A percentile compares a stretch with the other conserved stretches of the same genome.
phyloP scores from a whole-genome alignment of 2,888 invertebrate species.

The Atethmia centrago region DNA sequence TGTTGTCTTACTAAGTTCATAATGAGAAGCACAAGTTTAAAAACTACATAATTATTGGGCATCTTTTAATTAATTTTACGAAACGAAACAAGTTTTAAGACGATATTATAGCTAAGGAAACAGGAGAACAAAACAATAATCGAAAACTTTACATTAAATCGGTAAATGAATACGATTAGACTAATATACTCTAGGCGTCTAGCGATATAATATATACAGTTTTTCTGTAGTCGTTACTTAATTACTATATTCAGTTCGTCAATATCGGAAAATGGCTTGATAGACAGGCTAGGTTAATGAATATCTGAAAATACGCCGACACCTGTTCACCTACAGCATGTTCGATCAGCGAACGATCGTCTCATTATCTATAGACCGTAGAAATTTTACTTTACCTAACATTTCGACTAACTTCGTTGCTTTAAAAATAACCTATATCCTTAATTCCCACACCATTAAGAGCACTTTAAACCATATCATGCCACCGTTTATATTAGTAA shows the following conservation, averaged over 20 bases:
- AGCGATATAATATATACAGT: background rate
- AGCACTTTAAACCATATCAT: conserved; percentile 50
- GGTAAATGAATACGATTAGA: background rate
- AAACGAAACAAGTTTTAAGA: background rate
- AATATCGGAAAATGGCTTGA: background rate
- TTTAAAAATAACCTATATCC: conserved; percentile 13
- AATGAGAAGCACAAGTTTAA: background rate
- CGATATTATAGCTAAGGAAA: background rate
- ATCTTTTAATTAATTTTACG: background rate
- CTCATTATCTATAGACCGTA: background rate
- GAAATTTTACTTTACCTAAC: background rate
- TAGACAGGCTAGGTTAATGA: background rate
- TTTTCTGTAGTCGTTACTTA: background rate
- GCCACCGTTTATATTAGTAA: conserved; percentile 63
- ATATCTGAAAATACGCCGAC: background rate
- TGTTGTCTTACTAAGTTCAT: background rate
- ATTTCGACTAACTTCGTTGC: background rate
- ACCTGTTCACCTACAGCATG: background rate
- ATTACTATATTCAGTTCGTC: background rate
- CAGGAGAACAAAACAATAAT: background rate
- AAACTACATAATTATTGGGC: background rate
- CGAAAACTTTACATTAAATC: background rate
- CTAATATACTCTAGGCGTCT: background rate
- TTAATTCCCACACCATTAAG: conserved; percentile 42
- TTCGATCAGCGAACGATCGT: background rate